Evolutionary conservation across 2,797 vertebrate species (phyloP).

Genomic region (Alosa sapidissima): DNA sequence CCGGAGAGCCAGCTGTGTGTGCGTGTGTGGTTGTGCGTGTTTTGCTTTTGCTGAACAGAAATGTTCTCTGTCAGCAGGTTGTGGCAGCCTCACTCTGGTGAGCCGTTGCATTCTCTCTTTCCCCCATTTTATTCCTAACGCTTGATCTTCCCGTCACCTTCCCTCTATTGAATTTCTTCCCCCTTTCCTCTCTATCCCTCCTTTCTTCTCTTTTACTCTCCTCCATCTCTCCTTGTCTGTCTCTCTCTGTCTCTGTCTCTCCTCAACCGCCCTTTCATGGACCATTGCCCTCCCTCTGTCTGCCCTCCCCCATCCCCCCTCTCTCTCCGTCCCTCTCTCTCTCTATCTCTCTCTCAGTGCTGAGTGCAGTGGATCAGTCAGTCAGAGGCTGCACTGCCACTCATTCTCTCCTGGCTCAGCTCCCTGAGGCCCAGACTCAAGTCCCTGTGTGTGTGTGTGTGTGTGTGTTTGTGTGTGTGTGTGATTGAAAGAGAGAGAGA

Average conservation of each 20-base stretch:
- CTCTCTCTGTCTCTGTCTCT: neutral
- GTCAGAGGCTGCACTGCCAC: conserved; percentile 11
- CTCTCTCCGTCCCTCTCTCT: neutral
- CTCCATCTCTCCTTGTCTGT: neutral
- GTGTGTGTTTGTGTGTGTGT: neutral
- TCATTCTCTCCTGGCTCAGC: conserved; percentile 6
- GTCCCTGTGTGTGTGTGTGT: neutral
- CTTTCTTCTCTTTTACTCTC: neutral
- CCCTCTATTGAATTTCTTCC: neutral
- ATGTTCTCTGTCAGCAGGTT: conserved; percentile 16
- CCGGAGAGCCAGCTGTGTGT: conserved; percentile 13
- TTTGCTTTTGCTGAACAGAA: neutral
- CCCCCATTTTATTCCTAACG: neutral
- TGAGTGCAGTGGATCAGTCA: conserved; percentile 20
- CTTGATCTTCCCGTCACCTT: neutral
- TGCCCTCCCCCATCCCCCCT: neutral
- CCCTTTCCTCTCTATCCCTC: neutral
- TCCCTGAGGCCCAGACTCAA: neutral
- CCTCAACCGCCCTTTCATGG: neutral
- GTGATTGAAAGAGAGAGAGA: neutral
- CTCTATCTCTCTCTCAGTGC: neutral
- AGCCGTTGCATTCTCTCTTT: neutral
- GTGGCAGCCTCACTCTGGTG: neutral
- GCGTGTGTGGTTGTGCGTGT: neutral
- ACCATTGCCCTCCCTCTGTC: neutral